Evolutionary conservation across 2,797 vertebrate genomes (phyloP).

Genomic region (Pelobates cultripes): DNA sequence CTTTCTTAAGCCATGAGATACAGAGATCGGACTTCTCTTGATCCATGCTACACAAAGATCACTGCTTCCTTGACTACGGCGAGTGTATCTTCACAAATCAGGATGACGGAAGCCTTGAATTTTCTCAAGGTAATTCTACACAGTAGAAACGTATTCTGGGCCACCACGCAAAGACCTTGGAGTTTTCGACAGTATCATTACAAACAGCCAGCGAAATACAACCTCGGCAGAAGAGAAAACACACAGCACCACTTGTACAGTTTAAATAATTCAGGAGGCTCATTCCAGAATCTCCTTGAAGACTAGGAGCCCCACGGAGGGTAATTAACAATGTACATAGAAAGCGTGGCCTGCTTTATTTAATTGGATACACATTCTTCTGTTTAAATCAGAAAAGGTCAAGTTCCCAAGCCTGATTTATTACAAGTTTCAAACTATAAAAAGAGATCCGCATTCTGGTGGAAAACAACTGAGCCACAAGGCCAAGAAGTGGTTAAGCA

Average conservation of each 20-base stretch:
- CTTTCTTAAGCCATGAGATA: no score
- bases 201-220: background rate
- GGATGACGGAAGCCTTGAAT: background rate
- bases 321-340: conserved; percentile 47
- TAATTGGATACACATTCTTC: conserved; percentile 40
- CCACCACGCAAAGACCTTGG: background rate
- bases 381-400: conserved; percentile 48
- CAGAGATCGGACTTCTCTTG: background rate
- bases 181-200: background rate
- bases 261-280: conserved; percentile 21
- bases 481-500: no score
- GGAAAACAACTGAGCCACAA: no score
- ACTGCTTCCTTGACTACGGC: no score
- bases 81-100: no score
- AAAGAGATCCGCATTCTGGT: no score
- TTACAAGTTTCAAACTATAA: no score
- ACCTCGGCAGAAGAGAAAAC: conserved; percentile 10
- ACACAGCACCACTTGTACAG: conserved; percentile 9
- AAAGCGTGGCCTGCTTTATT: conserved; percentile 34
- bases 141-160: background rate
- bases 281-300: background rate
- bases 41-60: no score
- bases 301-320: background rate
- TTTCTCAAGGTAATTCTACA: background rate
- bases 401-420: background rate